phyloP scores from a whole-genome alignment of 2,797 vertebrate species.

The Karalla daura region DNA sequence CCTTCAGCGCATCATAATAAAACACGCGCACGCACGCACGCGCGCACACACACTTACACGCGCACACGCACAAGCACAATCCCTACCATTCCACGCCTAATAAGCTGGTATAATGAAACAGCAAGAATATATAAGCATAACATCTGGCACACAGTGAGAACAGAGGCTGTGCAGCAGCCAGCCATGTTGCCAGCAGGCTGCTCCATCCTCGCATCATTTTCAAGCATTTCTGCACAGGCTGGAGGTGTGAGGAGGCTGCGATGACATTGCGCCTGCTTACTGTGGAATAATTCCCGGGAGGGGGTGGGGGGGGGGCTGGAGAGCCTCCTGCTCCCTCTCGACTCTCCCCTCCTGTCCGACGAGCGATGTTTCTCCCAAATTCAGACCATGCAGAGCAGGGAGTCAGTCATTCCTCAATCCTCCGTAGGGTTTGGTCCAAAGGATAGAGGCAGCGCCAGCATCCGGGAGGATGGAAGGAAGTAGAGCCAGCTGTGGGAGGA shows the following conservation, averaged over 20 bases:
- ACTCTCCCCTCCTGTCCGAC: slow-evolving; percentile 77
- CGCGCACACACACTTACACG: no score
- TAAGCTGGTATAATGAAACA: slow-evolving; percentile 13
- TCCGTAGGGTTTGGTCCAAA: slow-evolving; percentile 56
- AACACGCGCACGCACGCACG: no score
- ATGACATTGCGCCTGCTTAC: slow-evolving; percentile 87
- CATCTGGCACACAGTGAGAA: slow-evolving; percentile 61
- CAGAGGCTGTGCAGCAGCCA: slow-evolving; percentile 46
- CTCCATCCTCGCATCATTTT: slow-evolving; percentile 27
- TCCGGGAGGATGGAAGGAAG: slow-evolving; percentile 71
- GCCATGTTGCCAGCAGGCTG: slow-evolving; percentile 53
- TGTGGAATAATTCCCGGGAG: slow-evolving; percentile 81
- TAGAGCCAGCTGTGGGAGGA: slow-evolving; percentile 68
- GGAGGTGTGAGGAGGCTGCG: slow-evolving; percentile 62
- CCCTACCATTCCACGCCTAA: slow-evolving; percentile 51
- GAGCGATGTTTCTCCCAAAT: slow-evolving; percentile 70
- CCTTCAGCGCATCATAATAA: slow-evolving; percentile 48
- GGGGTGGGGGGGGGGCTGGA: slow-evolving; percentile 76
- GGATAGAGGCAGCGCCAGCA: slow-evolving; percentile 64
- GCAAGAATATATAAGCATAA: no score
- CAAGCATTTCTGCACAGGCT: slow-evolving; percentile 43
- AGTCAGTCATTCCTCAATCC: slow-evolving; percentile 74
- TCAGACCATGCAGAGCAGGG: slow-evolving; percentile 74
- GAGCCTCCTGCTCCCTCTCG: slow-evolving; percentile 69
- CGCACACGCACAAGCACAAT: no score